Base-by-base conservation (phyloP, 1,140 invertebrate species). In the Bacillus rossius region DNA sequence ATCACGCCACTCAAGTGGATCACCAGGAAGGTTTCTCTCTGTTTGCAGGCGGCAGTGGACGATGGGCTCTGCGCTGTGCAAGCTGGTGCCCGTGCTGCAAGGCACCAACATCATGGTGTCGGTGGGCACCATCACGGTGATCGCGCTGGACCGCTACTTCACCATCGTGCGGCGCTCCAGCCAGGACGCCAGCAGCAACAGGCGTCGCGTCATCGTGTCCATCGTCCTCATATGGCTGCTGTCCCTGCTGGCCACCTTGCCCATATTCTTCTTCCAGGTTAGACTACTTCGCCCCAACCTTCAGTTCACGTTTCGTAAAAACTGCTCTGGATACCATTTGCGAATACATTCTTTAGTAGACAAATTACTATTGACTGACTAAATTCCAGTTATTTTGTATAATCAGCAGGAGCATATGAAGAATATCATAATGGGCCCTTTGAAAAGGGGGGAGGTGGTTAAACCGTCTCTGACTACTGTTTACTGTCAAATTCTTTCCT, bases 61-160 rank as follows among this genome's bases (percentile, higher is more conserved):
- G 1, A 62, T 77, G 14, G 75, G 75, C 1, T 41, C 63, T 13
- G 57, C 77, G 49, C 73, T 83, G 65, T 84, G 81, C 65, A 82
- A 83, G 68, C 68, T 82, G 34, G 75, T 80, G 17, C 78, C 79
- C 2, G 75, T 77, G 64, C 68, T 81, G 8, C 79, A 82, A 62
- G 81, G 79, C 3, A 77, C 77, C 29, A 83, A 82, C 63, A 77
- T 84, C n/a, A 80, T 83, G 64, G 80, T 84, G 7, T 81, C 80
- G 0, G 79, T 81, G 4, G 78, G 79, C 17, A 83, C 81, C 48
- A 82, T 84, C 25, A 81, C 80, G 0, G 81, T 78, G 16, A 84
- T 84, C 19, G 81, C 82, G 2, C 66, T 83, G 0, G 81, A 84
- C 64, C 71, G 82, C n/a, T 82, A 76, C 59, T 69, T 79, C 64